Base-by-base conservation (phyloP, 2,888 invertebrate genomes). In the Drosophila acutilabella region DNA sequence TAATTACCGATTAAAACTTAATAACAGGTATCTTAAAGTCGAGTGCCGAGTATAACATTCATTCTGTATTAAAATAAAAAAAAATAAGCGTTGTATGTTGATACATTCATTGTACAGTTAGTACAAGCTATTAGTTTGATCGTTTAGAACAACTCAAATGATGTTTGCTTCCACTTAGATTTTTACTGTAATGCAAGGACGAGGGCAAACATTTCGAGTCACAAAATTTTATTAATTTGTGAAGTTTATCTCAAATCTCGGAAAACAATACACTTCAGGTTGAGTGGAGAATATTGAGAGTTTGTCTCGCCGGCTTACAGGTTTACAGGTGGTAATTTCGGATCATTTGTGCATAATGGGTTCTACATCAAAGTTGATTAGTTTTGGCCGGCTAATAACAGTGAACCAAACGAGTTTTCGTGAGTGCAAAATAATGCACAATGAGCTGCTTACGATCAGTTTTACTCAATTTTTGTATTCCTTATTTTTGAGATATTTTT, bases 331-430 rank as follows among this genome's bases (percentile, higher is more conserved):
- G 23, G 44, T 64, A 45, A 74, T 74, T 77, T 74, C 8, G 14
- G 38, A 60, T 50, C 67, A 77, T 74, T 74, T 77, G 53, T 38
- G 48, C 41, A 41, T 60, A 60, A 73, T 73, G 65, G 53, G 7
- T 48, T 2, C 44, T 44, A 26, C 73, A 77, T 77, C 48, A 75
- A 62, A 58, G 14, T 47, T 70, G 72, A 73, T 73, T 51, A 40
- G 23, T 20, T 10, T 11, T 16, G 51, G 56, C 51, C 16, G 33
- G 54, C 30, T 62, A 74, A 74, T 67, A 51, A 67, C 36, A 67
- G 74, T 36, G 51, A 20, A 60, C 26, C 30, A 40, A 6, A 16
- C 13, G 16, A 2, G 40, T 38, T 20, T n/a, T 44, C 23, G 48
- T 51, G 42, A 56, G 30, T 54, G 30, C 13, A 45, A 40, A 50